Conservation (phyloP, 2,113 vertebrate species). For the Quiscalus mexicanus region DNA sequence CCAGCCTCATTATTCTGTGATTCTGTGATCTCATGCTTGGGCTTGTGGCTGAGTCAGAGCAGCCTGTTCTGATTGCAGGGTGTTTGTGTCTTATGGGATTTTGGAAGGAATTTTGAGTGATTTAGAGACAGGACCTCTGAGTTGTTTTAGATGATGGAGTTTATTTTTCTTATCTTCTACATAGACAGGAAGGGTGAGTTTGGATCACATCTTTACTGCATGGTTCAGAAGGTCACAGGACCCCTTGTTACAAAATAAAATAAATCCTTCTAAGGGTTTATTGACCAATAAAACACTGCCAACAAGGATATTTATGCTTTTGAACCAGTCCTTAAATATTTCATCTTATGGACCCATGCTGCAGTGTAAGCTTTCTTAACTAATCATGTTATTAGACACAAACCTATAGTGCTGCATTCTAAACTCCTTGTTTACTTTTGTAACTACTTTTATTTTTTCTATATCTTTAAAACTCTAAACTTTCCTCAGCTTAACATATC, state of each 20-base stretch:
- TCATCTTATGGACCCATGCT: neutral
- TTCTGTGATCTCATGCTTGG: neutral
- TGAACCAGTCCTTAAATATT: neutral
- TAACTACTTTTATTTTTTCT: neutral
- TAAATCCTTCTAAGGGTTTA: neutral
- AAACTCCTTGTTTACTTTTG: neutral
- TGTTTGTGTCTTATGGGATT: neutral
- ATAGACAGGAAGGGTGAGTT: neutral
- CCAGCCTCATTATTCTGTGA: too few relatives aligned
- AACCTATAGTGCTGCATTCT: neutral
- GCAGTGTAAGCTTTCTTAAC: neutral
- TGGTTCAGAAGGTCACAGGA: neutral
- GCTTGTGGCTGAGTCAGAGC: neutral
- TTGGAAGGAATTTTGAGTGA: neutral
- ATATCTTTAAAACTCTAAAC: neutral
- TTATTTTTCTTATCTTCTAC: neutral
- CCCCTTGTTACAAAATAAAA: neutral
- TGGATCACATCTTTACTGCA: neutral
- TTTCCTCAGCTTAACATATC: neutral
- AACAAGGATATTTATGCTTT: neutral
- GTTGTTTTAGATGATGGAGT: neutral
- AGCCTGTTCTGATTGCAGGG: neutral
- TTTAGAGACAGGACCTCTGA: neutral
- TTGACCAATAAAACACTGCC: neutral
- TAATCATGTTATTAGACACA: neutral